phyloP scores from a whole-genome alignment of 2,888 invertebrate species.

The Pristionchus fissidentatus region DNA sequence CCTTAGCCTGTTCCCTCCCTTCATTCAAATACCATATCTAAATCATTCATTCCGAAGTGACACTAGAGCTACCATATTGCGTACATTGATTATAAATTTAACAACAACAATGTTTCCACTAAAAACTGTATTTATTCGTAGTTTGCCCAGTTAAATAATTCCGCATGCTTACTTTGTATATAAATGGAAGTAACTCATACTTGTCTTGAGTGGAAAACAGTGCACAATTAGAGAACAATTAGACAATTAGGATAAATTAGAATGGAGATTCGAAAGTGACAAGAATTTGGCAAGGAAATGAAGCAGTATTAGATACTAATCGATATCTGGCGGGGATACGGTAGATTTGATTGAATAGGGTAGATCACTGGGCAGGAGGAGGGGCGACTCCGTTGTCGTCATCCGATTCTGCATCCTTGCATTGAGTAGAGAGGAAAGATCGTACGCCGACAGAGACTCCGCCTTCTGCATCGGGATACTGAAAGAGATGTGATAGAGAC shows the following conservation, averaged over 20 bases:
- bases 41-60: too few species aligned
- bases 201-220: constrained; percentile 9
- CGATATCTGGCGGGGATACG: neutral
- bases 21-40: too few species aligned
- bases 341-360: neutral
- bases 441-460: constrained; percentile 69
- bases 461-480: constrained; percentile 63
- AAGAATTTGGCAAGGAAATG: neutral
- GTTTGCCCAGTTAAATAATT: neutral
- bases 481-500: neutral
- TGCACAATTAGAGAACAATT: neutral
- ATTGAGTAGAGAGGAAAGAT: constrained; percentile 69
- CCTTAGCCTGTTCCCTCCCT: too few species aligned
- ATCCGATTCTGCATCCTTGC: constrained; percentile 62
- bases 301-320: constrained; percentile 5
- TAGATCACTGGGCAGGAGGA: constrained; percentile 4
- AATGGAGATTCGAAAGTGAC: constrained; percentile 17
- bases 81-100: too few species aligned
- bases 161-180: neutral
- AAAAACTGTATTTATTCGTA: neutral
- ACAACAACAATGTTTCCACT: too few species aligned
- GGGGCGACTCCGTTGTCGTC: neutral
- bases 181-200: neutral
- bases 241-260: constrained; percentile 20
- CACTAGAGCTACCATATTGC: too few species aligned